phyloP scores from a whole-genome alignment of 2,113 vertebrate species.

The Plectropomus leopardus region DNA sequence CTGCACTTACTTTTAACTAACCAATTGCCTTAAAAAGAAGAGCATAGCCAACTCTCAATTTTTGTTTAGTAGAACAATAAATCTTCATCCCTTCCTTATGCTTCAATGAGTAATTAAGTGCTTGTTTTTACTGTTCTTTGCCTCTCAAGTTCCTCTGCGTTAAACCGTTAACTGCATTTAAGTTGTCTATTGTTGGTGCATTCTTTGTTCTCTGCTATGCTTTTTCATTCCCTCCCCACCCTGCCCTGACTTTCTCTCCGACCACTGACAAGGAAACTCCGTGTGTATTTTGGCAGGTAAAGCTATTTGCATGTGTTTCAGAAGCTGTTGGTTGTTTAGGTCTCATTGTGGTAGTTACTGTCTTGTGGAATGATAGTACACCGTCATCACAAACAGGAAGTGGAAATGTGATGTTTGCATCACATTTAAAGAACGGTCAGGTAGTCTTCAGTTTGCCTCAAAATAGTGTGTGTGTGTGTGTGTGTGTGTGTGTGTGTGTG shows the following conservation, averaged over 20 bases:
- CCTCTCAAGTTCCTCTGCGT: background rate
- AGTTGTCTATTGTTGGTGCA: background rate
- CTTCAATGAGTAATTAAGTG: background rate
- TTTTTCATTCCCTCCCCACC: background rate
- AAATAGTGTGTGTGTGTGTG: constrained; percentile 8
- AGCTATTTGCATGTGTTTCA: constrained; percentile 7
- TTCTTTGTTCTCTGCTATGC: background rate
- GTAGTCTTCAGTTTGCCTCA: constrained; percentile 54
- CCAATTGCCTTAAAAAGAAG: no score
- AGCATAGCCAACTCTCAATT: background rate
- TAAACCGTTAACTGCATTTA: no score
- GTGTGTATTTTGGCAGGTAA: background rate
- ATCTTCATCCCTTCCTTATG: background rate
- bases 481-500: background rate
- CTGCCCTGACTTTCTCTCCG: background rate
- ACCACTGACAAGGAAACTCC: constrained; percentile 45
- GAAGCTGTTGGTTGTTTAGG: constrained; percentile 4
- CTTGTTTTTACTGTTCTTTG: background rate
- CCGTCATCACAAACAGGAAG: constrained; percentile 58
- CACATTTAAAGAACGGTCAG: constrained; percentile 12
- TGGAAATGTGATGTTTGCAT: constrained; percentile 42
- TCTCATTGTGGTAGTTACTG: background rate
- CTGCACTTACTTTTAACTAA: no score
- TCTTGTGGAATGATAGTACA: background rate
- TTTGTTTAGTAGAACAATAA: background rate